Conservation (phyloP, 2,797 vertebrate species). For the Phataginus tetradactyla region DNA sequence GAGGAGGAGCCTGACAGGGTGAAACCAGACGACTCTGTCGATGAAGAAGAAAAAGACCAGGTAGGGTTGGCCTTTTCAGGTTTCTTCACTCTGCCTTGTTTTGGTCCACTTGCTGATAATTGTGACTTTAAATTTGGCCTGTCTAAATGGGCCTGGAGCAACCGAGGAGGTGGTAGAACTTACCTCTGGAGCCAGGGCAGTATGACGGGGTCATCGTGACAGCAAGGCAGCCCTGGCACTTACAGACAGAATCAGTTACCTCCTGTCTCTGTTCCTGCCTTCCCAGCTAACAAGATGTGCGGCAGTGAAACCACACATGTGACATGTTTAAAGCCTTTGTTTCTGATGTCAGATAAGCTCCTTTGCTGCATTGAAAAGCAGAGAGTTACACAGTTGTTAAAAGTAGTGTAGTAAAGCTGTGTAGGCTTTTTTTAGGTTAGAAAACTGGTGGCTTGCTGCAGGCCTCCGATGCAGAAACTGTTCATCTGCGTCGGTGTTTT, state of each 20-base stretch:
- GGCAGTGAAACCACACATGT: background rate
- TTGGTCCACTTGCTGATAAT: background rate
- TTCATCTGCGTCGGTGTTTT: background rate
- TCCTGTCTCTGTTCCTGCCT: background rate
- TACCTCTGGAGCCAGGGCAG: background rate
- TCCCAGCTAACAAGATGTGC: background rate
- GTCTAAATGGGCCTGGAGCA: background rate
- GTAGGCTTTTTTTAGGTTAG: background rate
- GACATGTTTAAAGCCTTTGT: background rate
- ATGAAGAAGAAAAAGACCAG: conserved; percentile 72
- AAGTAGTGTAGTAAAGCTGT: background rate
- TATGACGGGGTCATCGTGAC: background rate
- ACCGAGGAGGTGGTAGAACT: background rate
- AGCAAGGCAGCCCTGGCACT: background rate
- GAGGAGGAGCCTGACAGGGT: conserved; percentile 45
- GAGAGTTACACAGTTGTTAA: background rate
- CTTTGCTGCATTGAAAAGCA: background rate
- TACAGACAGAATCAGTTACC: background rate
- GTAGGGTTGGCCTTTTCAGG: background rate
- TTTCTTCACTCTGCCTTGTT: background rate
- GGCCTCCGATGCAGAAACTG: background rate
- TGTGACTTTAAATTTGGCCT: background rate
- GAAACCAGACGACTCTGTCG: background rate
- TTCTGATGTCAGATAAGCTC: background rate
- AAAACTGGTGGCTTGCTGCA: background rate